Evolutionary conservation across 64 coral and sea anemone genomes (phyloP).

Genomic region (Actinia equina): DNA sequence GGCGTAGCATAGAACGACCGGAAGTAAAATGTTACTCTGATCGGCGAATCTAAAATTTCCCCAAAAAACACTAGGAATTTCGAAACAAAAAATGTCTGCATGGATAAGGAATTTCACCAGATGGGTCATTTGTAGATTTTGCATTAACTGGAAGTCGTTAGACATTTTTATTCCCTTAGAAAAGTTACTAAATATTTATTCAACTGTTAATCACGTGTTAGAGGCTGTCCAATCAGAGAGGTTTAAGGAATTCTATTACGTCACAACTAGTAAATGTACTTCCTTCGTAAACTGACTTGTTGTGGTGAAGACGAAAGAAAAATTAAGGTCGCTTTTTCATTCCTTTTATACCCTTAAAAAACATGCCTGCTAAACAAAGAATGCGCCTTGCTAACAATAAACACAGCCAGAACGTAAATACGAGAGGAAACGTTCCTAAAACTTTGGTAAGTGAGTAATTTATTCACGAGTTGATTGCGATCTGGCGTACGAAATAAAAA

Average conservation of each 20-base stretch:
- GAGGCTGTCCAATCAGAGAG: constrained; percentile 50
- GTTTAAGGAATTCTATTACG: constrained; percentile 34
- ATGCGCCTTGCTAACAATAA: constrained; percentile 97
- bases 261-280: constrained; percentile 45
- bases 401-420: constrained; percentile 95
- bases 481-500: constrained; percentile 37
- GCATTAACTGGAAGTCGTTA: not conserved
- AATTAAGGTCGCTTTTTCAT: not conserved
- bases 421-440: constrained; percentile 97
- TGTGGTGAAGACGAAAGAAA: not conserved
- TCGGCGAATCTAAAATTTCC: not conserved
- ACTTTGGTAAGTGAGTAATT: constrained; percentile 71
- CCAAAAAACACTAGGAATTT: not conserved
- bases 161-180: not conserved
- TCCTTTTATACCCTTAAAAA: constrained; percentile 24
- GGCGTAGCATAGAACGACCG: constrained; percentile 2
- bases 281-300: constrained; percentile 37
- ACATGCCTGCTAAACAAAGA: constrained; percentile 98
- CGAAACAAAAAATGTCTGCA: not conserved
- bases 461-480: constrained; percentile 3
- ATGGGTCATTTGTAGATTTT: not conserved
- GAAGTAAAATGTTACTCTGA: not conserved
- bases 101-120: not conserved
- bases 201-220: constrained; percentile 59
- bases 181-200: constrained; percentile 3